Base-by-base conservation (phyloP, 2,888 invertebrate genomes). In the Hydroisotoma schaefferi region DNA sequence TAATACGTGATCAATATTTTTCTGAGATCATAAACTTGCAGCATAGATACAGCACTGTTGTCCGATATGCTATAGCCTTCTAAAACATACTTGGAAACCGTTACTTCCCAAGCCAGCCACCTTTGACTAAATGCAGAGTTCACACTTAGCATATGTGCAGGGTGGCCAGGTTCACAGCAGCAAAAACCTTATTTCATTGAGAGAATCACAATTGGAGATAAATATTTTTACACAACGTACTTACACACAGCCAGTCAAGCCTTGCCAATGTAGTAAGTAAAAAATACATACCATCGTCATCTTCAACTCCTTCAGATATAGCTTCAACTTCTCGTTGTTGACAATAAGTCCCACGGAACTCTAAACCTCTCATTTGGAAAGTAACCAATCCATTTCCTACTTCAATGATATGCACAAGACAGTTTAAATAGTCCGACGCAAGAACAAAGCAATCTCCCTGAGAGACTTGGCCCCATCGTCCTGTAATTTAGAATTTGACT, bases 21-120 rank as follows among this genome's bases (percentile, higher is more conserved):
- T 49, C 99, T 81, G 76, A 98, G 91, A 79, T 99, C 98, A 78
- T 94, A 98, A 12, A 95, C 93, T 80, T 98, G 97, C 68, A 99
- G 83, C 86, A 98, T 94, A 68, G 95, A 93, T 28, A 90, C 89
- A 43, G 97, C 98, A 74, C 90, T 89, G 81, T 98, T 99, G 79
- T 99, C 98, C 1, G 93, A 90, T 74, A 99, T 98, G 72, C 93
- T 94, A 80, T 99, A 99, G 0, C 98, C 99, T 79, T 99, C 98
- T 27, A 99, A 84, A 56, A 99, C 91, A 78, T 98, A 99, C 75
- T 95, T 91, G n/a, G 94, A 87, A 46, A 91, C 88, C 1, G 91
- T 90, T 26, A 93, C 93, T 80, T 95, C 94, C 97, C 97, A 98
- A 1, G 97, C 95, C 62, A 97, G 82, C 97, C 94, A 98, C 56